Evolutionary conservation across 2,797 vertebrate species (phyloP).

Genomic region (Mormyrus hasselquistii): DNA sequence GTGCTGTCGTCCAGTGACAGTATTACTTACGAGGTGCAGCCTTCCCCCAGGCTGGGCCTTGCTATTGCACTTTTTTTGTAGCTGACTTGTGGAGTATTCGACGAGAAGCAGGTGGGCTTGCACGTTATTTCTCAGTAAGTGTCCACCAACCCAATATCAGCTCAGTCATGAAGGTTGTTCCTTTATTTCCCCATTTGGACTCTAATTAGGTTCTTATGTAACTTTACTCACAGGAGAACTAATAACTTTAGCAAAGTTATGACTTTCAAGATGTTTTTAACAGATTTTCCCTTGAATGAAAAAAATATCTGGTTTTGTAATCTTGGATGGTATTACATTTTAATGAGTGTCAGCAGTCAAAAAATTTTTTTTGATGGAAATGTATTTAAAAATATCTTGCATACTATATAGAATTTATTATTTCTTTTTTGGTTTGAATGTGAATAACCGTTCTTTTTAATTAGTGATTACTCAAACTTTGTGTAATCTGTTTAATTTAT

Average conservation of each 20-base stretch:
- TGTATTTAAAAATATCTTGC: not conserved
- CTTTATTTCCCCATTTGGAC: not conserved
- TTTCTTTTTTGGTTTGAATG: not conserved
- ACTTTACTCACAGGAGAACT: constrained; percentile 3
- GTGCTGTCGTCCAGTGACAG: not conserved
- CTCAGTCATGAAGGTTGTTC: not conserved
- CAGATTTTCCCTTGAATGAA: not conserved
- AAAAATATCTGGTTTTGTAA: constrained; percentile 12
- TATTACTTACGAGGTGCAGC: not conserved
- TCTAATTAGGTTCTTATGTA: constrained; percentile 12
- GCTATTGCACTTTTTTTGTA: constrained; percentile 57
- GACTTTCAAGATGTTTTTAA: constrained; percentile 4
- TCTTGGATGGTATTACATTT: not conserved
- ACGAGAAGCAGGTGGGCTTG: constrained; percentile 44
- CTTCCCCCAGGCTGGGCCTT: not conserved
- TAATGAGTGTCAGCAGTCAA: not conserved
- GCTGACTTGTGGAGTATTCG: constrained; percentile 40
- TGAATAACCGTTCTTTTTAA: not conserved
- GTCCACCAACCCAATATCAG: not conserved
- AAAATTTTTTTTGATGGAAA: not conserved
- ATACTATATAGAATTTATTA: not conserved
- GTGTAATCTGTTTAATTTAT: constrained; percentile 20
- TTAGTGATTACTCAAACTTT: not conserved
- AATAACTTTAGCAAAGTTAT: not conserved
- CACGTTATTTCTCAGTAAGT: constrained; percentile 28